Conservation (phyloP, 2,797 vertebrate species). For the Oryzias dopingdopingensis region DNA sequence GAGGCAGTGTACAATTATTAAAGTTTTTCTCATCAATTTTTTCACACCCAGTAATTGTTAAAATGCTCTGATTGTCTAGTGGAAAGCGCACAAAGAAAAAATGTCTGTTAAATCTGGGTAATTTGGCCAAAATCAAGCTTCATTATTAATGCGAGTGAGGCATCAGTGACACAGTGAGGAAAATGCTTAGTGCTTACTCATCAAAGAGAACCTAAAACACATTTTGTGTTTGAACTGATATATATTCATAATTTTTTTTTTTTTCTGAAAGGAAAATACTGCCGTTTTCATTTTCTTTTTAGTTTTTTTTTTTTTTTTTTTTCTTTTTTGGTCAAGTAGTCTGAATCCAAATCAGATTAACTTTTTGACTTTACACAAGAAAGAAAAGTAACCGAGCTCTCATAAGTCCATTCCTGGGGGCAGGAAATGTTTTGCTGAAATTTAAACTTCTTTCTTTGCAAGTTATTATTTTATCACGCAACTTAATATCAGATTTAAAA, state of each 20-base stretch:
- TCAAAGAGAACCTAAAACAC: too few species aligned
- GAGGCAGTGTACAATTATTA: too few species aligned
- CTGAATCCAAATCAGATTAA: slow-evolving; percentile 4
- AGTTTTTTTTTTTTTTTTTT: too few species aligned
- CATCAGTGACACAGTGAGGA: too few species aligned
- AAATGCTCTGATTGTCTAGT: background rate
- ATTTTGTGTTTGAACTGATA: too few species aligned
- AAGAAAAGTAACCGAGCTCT: slow-evolving; percentile 5
- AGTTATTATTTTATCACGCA: background rate
- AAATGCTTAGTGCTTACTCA: too few species aligned
- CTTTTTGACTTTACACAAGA: background rate
- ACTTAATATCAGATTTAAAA: background rate
- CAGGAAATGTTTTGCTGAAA: slow-evolving; percentile 8
- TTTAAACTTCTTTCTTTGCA: background rate
- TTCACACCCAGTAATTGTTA: too few species aligned
- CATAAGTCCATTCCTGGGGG: slow-evolving; percentile 6
- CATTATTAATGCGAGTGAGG: background rate
- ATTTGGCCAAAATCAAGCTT: slow-evolving; percentile 1
- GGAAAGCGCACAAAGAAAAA: background rate
- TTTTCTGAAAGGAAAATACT: too few species aligned
- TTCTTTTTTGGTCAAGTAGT: too few species aligned
- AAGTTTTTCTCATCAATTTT: too few species aligned
- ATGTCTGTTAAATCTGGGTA: background rate
- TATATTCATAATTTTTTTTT: too few species aligned
- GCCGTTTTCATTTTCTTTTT: too few species aligned